Base-by-base conservation (phyloP, 2,888 invertebrate species). In the Steinernema hermaphroditum region DNA sequence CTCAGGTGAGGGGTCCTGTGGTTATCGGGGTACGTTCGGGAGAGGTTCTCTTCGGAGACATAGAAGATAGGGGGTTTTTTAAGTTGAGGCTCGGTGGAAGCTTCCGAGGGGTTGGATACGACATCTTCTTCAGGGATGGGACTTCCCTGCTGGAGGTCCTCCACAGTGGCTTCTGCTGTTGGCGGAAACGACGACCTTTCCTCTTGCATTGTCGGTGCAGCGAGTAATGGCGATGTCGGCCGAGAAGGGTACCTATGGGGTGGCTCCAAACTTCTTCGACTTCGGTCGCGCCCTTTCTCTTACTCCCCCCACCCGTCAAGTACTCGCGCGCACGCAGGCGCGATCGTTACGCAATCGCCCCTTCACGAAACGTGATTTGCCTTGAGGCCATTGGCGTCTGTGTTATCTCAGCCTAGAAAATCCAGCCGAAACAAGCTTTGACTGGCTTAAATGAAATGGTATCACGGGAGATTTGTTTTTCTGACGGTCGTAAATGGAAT, bases 401-500 rank as follows among this genome's bases (percentile, higher is more conserved):
- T 62, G 62, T 62, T 62, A 62, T 62, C 62, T 29, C 32, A 62
- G 62, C 29, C 62, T 62, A 27, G 62, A 2, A 16, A 27, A 62
- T 29, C 62, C 62, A 24, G 27, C 62, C 16, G 62, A 62, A 62
- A 62, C 62, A 62, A 29, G 62, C 27, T 62, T 62, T 29, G 27
- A 14, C 29, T 24, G 32, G 34, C 32, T 62, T 62, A 62, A 62
- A 29, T 62, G 62, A 62, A 27, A 62, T 62, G 29, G 62, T 29
- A 29, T 29, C 32, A 27, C 62, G 32, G 46, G 62, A 62, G 62
- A 62, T 62, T 54, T 54, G 62, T 62, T 62, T 62, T 62, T 62
- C 62, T 62, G 62, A 46, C 62, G 62, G 16, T 62, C 62, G 62
- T 62, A 62, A 62, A 62, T 62, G 62, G 62, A 62, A 62, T 62